Evolutionary conservation across 1,140 invertebrate species (phyloP), one percentile per base, ranked within the genome.

Genomic region (Atta texana): DNA sequence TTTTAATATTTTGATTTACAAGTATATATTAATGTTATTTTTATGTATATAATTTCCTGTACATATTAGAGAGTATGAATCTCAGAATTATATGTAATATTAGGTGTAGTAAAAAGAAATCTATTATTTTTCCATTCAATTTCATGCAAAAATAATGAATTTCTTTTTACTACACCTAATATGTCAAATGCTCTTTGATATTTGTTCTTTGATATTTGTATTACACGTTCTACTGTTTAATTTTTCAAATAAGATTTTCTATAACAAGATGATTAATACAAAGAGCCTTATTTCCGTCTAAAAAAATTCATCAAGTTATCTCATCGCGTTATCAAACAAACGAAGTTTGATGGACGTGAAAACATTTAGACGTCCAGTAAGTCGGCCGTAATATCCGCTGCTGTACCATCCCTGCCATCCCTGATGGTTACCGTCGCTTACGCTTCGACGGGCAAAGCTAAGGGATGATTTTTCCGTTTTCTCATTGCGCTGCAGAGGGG

Each of bases 381-480:
- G 66, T 82, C 78, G 66, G 55, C 31, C 51, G 68, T 86, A 89
- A 89, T 89, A 81, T 72, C 88, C 89, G 77, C 63, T 39, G 77
- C 71, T 72, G 51, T 72, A 66, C 59, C 57, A 24, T 69, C 85
- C 87, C 64, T 59, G 74, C 61, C 76, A n/a, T 72, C 18, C 87
- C 74, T 72, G 53, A 78, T 61, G 49, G 64, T 12, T 64, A 53
- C 49, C 31, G 59, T 85, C 75, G 78, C 85, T 89, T 49, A 87
- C 84, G 87, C 69, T 81, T 72, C 53, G 72, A 31, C 75, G 44
- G 59, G 87, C 85, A 87, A 87, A 85, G 85, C 80, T 24, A 31
- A 12, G 57, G 75, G 84, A 89, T 86, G 76, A 87, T 90, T 91
- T 90, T 89, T 87, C 57, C 80, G 82, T 75, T 85, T 80, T 78